Conservation (phyloP, 2,113 vertebrate species). For the Hippocampus comes region DNA sequence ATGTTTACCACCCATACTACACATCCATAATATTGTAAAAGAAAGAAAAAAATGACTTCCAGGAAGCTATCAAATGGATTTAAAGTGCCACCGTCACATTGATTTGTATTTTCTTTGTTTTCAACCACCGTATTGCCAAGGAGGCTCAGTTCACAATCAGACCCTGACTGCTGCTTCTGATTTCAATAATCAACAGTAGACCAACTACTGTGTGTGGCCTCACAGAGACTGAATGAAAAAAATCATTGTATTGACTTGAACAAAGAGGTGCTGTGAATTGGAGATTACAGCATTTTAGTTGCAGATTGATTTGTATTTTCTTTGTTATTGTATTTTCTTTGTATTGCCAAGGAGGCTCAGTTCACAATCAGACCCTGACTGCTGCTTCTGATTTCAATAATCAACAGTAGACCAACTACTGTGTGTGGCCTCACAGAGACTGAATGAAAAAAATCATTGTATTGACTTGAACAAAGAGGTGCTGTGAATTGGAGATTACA, state of each 20-base stretch:
- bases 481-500: neutral
- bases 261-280: neutral
- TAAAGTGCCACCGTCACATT: neutral
- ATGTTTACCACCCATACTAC: too few relatives aligned
- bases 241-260: neutral
- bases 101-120: neutral
- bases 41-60: too few relatives aligned
- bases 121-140: neutral
- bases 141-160: neutral
- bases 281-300: neutral
- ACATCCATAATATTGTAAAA: neutral
- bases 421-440: neutral
- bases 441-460: neutral
- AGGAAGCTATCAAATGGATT: neutral
- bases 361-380: neutral
- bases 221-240: neutral
- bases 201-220: neutral
- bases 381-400: neutral
- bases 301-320: neutral
- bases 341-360: neutral
- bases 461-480: neutral
- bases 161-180: neutral
- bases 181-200: neutral
- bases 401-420: neutral
- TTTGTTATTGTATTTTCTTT: too few relatives aligned